Conservation (phyloP, 2,113 vertebrate species). For the Tursiops truncatus region DNA sequence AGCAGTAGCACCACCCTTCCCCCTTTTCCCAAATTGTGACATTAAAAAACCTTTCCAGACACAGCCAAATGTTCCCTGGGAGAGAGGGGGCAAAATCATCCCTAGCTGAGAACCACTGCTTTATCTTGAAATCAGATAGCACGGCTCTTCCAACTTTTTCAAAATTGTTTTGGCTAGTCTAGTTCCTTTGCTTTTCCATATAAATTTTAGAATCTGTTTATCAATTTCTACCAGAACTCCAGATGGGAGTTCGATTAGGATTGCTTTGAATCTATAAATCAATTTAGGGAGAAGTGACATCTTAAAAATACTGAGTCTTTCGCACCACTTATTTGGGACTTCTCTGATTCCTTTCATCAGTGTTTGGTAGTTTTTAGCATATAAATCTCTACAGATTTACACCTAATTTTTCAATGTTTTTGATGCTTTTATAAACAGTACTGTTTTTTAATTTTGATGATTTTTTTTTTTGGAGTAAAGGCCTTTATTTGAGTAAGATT, state of each 20-base stretch:
- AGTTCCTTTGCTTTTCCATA: background rate
- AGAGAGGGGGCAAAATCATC: background rate
- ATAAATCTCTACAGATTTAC: background rate
- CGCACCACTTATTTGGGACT: background rate
- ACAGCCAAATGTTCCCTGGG: background rate
- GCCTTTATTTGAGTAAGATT: background rate
- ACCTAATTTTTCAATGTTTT: background rate
- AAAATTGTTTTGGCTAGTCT: background rate
- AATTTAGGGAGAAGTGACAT: background rate
- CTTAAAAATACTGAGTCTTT: background rate
- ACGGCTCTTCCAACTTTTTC: background rate
- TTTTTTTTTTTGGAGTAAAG: background rate
- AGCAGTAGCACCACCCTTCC: background rate
- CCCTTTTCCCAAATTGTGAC: background rate
- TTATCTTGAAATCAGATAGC: background rate
- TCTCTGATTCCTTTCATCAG: background rate
- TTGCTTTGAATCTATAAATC: conserved; percentile 3
- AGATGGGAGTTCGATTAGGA: background rate
- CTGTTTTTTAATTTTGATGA: background rate
- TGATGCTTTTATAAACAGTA: background rate
- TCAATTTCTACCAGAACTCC: background rate
- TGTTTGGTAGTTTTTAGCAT: background rate
- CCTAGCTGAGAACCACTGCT: background rate
- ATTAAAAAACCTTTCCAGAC: background rate
- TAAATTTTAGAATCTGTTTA: background rate